phyloP scores from a whole-genome alignment of 2,888 invertebrate genomes.

The Suillia variegata region DNA sequence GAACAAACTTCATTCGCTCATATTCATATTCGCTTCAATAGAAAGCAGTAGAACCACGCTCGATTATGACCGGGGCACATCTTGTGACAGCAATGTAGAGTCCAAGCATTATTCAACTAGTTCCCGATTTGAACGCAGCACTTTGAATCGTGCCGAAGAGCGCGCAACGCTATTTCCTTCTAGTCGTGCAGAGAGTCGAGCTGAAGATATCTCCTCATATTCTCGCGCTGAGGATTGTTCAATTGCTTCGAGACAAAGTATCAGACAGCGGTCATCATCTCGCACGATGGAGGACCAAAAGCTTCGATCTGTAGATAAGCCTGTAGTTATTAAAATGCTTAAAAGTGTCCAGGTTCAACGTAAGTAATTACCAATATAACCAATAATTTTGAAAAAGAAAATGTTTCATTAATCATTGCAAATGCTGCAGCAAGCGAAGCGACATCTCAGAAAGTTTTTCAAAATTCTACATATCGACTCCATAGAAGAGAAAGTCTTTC shows the following conservation, averaged over 20 bases:
- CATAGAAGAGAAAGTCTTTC: too few relatives aligned
- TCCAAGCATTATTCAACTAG: constrained; percentile 39
- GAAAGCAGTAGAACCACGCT: too few relatives aligned
- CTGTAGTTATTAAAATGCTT: constrained; percentile 75
- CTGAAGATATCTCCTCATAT: constrained; percentile 37
- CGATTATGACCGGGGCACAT: constrained; percentile 50
- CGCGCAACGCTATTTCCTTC: constrained; percentile 27
- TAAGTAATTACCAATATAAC: too few relatives aligned
- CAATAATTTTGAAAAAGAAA: too few relatives aligned
- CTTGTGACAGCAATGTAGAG: constrained; percentile 53
- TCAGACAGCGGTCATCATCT: constrained; percentile 29
- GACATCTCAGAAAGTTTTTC: too few relatives aligned
- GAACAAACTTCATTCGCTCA: too few relatives aligned
- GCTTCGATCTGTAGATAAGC: constrained; percentile 65
- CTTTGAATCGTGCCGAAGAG: constrained; percentile 39
- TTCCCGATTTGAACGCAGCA: constrained; percentile 38
- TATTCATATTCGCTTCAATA: too few relatives aligned
- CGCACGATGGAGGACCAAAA: constrained; percentile 35
- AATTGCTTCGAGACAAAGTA: constrained; percentile 14
- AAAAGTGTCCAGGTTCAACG: constrained; percentile 80
- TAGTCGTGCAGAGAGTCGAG: constrained; percentile 33
- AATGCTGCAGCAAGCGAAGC: too few relatives aligned
- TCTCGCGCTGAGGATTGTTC: constrained; percentile 32
- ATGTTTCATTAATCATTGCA: too few relatives aligned
- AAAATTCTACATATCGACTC: too few relatives aligned